Evolutionary conservation across 2,113 vertebrate genomes (phyloP).

Genomic region (Calcarius ornatus): DNA sequence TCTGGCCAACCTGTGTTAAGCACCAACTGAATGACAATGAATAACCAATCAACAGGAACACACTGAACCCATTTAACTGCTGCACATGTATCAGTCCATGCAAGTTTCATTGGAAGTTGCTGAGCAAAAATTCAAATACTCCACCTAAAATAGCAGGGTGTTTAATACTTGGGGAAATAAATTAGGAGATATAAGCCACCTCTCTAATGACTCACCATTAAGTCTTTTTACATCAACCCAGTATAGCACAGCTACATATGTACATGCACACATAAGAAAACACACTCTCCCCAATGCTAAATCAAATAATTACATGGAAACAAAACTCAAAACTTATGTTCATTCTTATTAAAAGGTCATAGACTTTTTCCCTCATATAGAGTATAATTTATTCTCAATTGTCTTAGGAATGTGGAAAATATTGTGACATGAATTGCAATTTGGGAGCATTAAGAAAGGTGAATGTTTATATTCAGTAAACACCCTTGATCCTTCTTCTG

Average conservation of each 20-base stretch:
- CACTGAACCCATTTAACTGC: not conserved
- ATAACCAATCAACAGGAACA: not conserved
- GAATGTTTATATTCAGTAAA: not conserved
- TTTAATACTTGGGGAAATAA: not conserved
- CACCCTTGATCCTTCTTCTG: not conserved
- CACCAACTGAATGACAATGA: not conserved
- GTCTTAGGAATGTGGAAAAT: slow-evolving; percentile 31
- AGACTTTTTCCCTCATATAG: slow-evolving; percentile 1
- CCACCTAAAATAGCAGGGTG: not conserved
- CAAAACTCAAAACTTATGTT: not conserved
- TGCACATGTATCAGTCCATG: not conserved
- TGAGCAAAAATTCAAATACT: not conserved
- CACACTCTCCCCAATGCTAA: not conserved
- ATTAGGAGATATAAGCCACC: not conserved
- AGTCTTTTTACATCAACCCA: not conserved
- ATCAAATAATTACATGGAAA: not conserved
- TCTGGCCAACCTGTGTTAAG: not conserved
- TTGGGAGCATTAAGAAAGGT: not conserved
- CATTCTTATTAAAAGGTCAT: not conserved
- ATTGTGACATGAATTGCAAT: not conserved
- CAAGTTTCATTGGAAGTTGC: not conserved
- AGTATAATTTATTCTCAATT: not conserved
- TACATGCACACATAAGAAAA: not conserved
- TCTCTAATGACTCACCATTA: not conserved
- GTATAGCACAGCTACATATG: not conserved